phyloP scores from a whole-genome alignment of 2,113 vertebrate species.

The Sorex araneus region DNA sequence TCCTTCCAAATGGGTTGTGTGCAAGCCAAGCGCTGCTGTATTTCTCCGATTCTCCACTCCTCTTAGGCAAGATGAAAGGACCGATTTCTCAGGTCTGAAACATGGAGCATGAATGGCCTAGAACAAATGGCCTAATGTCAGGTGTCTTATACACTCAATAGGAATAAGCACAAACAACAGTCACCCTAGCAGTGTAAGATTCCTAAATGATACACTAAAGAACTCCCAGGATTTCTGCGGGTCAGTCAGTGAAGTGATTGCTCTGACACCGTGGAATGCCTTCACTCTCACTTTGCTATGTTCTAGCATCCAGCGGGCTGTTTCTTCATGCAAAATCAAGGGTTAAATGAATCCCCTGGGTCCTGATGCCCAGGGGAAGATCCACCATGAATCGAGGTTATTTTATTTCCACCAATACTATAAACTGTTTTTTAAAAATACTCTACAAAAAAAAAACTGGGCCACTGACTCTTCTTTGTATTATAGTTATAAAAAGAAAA shows the following conservation, averaged over 20 bases:
- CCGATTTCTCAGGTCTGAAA: neutral
- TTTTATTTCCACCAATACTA: slow-evolving; percentile 28
- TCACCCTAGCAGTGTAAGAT: neutral
- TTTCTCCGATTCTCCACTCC: neutral
- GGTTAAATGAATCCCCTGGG: neutral
- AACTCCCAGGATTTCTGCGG: neutral
- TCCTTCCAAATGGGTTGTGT: neutral
- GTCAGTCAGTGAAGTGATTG: neutral
- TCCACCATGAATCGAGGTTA: neutral
- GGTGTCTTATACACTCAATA: neutral
- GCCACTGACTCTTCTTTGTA: slow-evolving; percentile 46
- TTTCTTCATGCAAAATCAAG: neutral
- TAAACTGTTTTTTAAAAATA: slow-evolving; percentile 47
- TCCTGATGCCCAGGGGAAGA: neutral
- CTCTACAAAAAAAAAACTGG: neutral
- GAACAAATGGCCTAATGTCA: neutral
- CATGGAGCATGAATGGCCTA: neutral
- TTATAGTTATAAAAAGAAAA: slow-evolving; percentile 63
- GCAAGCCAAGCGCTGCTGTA: neutral
- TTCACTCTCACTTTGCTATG: neutral
- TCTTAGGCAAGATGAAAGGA: neutral
- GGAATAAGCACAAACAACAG: neutral
- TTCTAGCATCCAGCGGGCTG: neutral
- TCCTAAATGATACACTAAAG: neutral
- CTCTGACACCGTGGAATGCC: neutral